Evolutionary conservation across 1,140 invertebrate species (phyloP).

Genomic region (Drosophila takahashii): DNA sequence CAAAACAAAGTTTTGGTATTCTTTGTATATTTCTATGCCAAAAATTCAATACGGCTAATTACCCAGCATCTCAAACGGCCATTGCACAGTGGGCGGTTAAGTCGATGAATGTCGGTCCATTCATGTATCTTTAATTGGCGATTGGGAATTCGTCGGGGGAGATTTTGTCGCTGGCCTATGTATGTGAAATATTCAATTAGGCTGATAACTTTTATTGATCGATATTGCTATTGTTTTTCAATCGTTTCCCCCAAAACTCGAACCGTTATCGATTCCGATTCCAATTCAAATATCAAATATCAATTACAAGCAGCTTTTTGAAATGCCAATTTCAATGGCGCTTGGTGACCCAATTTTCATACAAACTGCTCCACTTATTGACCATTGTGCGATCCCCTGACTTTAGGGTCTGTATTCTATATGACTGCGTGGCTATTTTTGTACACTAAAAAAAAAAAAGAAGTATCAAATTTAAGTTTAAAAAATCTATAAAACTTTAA

Average conservation of each 20-base stretch:
- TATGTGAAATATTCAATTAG: constrained; percentile 33
- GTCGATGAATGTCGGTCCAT: neutral
- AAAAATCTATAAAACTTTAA: neutral
- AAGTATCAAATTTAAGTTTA: neutral
- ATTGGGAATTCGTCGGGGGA: neutral
- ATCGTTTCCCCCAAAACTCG: neutral
- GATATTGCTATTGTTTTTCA: constrained; percentile 1
- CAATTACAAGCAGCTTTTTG: constrained; percentile 41
- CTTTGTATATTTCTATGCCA: constrained; percentile 78
- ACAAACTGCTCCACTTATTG: constrained; percentile 61
- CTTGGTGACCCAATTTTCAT: constrained; percentile 58
- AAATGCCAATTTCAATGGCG: constrained; percentile 53
- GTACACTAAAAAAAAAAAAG: neutral
- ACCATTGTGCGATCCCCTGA: constrained; percentile 73
- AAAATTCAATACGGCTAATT: constrained; percentile 82
- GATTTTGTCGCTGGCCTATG: constrained; percentile 6
- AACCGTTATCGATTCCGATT: constrained; percentile 33
- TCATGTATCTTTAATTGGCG: constrained; percentile 26
- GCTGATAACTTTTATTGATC: constrained; percentile 16
- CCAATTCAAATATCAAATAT: too few species aligned
- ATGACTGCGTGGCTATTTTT: constrained; percentile 11
- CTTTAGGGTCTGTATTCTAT: constrained; percentile 36
- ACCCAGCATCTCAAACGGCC: constrained; percentile 58
- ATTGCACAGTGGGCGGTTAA: constrained; percentile 49
- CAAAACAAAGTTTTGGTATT: constrained; percentile 75